Evolutionary conservation across 2,888 invertebrate genomes (phyloP), one percentile per base, ranked within the genome.

Genomic region (Drosophila sordidapex): DNA sequence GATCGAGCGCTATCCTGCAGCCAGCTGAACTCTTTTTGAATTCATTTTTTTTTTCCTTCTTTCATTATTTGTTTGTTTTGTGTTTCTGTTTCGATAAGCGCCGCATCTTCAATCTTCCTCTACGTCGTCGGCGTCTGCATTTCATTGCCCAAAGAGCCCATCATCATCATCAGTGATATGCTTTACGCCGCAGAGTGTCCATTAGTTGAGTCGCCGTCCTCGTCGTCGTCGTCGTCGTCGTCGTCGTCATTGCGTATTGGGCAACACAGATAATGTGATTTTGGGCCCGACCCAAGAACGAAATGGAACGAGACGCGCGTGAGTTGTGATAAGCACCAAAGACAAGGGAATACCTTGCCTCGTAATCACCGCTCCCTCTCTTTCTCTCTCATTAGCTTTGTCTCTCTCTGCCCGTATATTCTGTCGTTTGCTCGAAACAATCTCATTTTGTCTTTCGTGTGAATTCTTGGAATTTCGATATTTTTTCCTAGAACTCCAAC

Each of bases 401-500:
- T 38, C 27, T 25, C 36, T 36, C 29, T 33, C 25, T 51, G 35
- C 25, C 48, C 64, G 48, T 51, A 53, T 49, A 35, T 59, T 53
- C 33, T 33, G 54, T 38, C 68, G 49, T 59, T 61, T 43, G 56
- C 62, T 67, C 65, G 59, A 56, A 61, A 67, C 67, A 77, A 81
- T 87, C 83, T 76, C 80, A 75, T 80, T 89, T 90, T 84, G 87
- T 87, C 71, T 84, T 86, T 76, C 85, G 89, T 86, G 85, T 89
- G 85, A 89, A 83, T 92, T 92, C 92, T 81, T 81, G 87, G 92
- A 92, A 92, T 91, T 91, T 91, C 70, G 81, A 83, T 86, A 83
- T 81, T 79, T 90, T 92, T 92, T 92, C 92, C 91, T 91, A 90
- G 92, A 92, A 92, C 82, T 85, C 62, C 35, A 64, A 71, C 27